Evolutionary conservation across 2,797 vertebrate species (phyloP), one percentile per base, ranked within the genome.

Genomic region (Artibeus lituratus): DNA sequence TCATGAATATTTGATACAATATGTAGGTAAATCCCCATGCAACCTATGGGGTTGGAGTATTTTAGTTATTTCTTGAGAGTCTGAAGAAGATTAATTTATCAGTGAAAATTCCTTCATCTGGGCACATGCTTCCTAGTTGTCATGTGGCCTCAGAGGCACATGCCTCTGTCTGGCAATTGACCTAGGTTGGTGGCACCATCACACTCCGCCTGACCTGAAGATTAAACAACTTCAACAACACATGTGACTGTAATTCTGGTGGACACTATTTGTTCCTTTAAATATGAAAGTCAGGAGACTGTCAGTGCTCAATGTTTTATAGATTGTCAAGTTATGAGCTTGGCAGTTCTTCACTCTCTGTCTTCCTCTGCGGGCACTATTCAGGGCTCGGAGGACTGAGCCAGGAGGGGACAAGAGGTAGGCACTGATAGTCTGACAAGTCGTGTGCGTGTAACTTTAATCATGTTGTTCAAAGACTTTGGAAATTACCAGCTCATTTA

Each of bases 1-100:
- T 96, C 78, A 96, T 94, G 84, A 97, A 95, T 97, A 96, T 94
- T 91, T 97, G 78, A 93, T 78, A 73, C 15, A 18, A 14, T 84
- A 74, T 49, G 29, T 84, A 89, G 39, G 16, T 77, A 94, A 87
- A 92, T 92, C 88, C 81, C 92, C 15, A 24, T 77, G 47, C 37
- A 92, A 47, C 73, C 37, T 87, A 24, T 67, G 10, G 74, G 90
- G 73, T 95, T 32, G 91, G 78, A 82, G 65, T 70, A 49, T 92
- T 96, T 96, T 72, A 59, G 39, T 87, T 90, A 77, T 62, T 88
- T 85, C 96, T 92, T 92, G 22, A 87, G 87, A 78, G 88, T 74
- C n/a, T 88, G 22, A 94, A 57, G 57, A 84, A 74, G 67, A 95
- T 89, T 88, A 87, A 15, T 77, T 72, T 80, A 86, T 93, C 59